Conservation (phyloP, 1,140 invertebrate genomes). For the Psix sp. region DNA sequence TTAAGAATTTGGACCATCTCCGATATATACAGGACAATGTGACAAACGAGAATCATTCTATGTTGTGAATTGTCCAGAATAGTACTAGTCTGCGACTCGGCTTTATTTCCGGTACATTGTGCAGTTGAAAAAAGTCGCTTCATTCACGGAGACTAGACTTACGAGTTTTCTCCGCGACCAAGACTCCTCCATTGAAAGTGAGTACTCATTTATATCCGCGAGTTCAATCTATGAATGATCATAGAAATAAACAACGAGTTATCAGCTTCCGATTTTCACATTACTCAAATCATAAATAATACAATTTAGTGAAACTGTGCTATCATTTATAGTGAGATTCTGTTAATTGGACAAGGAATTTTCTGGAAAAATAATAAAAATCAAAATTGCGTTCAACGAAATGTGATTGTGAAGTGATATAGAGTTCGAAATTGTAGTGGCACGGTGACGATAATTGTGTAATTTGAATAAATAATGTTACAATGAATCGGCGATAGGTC, state of each 20-base stretch:
- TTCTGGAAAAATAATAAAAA: too few relatives aligned
- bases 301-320: neutral
- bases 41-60: neutral
- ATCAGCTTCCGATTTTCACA: conserved; percentile 4
- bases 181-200: conserved; percentile 39
- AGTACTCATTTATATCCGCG: conserved; percentile 34
- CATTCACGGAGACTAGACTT: conserved; percentile 17
- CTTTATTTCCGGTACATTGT: neutral
- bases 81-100: too few relatives aligned
- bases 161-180: conserved; percentile 28
- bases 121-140: conserved; percentile 14
- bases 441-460: too few relatives aligned
- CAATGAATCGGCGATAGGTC: too few relatives aligned
- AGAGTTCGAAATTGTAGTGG: too few relatives aligned
- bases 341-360: conserved; percentile 41
- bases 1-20: neutral
- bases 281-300: conserved; percentile 13
- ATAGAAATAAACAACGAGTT: conserved; percentile 36
- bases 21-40: neutral
- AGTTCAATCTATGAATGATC: conserved; percentile 48
- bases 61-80: neutral
- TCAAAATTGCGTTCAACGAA: too few relatives aligned
- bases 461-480: too few relatives aligned
- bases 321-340: conserved; percentile 6
- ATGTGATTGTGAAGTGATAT: too few relatives aligned